phyloP scores from a whole-genome alignment of 2,797 vertebrate species.

The Sebastes cheni region DNA sequence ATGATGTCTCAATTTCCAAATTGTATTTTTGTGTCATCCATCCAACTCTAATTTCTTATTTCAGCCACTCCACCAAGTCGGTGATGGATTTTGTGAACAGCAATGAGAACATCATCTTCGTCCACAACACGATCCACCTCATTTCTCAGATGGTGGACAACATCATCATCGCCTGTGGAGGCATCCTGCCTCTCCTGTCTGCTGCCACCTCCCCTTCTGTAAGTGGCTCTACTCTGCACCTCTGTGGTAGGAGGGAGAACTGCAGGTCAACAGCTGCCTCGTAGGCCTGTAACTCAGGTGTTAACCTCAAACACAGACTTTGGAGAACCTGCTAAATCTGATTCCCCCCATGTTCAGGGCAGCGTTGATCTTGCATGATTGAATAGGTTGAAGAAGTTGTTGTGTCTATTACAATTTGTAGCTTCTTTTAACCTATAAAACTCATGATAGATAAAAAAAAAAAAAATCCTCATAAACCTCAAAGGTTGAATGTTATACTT shows the following conservation, averaged over 20 bases:
- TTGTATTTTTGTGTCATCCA: not conserved
- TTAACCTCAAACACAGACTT: not conserved
- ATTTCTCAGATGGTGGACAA: slow-evolving; percentile 99
- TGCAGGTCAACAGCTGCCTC: slow-evolving; percentile 36
- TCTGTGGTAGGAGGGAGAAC: slow-evolving; percentile 65
- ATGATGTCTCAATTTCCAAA: not conserved
- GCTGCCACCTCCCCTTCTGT: slow-evolving; percentile 98
- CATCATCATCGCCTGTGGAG: slow-evolving; percentile 99
- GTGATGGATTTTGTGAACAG: slow-evolving; percentile 99
- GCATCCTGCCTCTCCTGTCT: slow-evolving; percentile 96
- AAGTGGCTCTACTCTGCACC: slow-evolving; percentile 84
- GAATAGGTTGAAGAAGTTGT: not conserved
- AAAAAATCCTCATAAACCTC: not conserved
- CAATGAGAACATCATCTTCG: slow-evolving; percentile 99
- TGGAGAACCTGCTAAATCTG: not conserved
- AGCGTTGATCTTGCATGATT: not conserved
- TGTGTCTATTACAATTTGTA: not conserved
- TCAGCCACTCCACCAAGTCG: slow-evolving; percentile 97
- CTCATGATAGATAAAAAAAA: not conserved
- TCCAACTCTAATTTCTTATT: slow-evolving; percentile 24
- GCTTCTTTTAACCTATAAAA: not conserved
- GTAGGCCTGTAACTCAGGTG: not conserved
- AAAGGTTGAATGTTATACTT: not conserved
- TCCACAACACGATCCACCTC: slow-evolving; percentile 99
- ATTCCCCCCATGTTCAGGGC: not conserved